phyloP scores from a whole-genome alignment of 2,888 invertebrate genomes.

The Listrodromus nycthemerus region DNA sequence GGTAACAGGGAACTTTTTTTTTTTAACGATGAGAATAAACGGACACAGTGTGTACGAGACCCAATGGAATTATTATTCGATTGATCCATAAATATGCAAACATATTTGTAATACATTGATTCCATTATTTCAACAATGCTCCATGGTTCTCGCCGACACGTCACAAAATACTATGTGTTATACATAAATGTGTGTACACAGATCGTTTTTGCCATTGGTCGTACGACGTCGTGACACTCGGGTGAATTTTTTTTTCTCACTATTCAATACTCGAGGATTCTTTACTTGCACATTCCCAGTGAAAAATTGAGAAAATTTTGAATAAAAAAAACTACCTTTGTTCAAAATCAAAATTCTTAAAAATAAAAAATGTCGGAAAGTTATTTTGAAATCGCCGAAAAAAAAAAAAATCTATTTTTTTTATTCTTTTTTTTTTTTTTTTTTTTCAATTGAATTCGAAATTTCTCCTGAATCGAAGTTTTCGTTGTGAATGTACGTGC shows the following conservation, averaged over 20 bases:
- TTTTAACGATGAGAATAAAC: slow-evolving; percentile 54
- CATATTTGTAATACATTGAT: background rate
- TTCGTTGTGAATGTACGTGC: no score
- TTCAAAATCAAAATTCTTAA: no score
- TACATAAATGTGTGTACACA: slow-evolving; percentile 44
- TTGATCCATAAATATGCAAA: background rate
- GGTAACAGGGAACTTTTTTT: slow-evolving; percentile 7
- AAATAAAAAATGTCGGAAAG: no score
- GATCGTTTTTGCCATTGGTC: slow-evolving; percentile 34
- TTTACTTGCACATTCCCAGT: no score
- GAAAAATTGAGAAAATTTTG: background rate
- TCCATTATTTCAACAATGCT: slow-evolving; percentile 3
- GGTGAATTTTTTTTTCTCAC: slow-evolving; percentile 7
- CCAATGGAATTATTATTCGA: slow-evolving; percentile 21
- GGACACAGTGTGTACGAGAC: slow-evolving; percentile 56
- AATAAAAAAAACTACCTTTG: no score
- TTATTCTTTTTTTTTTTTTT: no score
- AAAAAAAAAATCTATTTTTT: no score
- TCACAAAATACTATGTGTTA: slow-evolving; percentile 53
- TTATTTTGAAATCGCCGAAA: no score
- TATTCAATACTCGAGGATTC: background rate
- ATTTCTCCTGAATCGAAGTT: no score
- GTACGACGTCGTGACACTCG: slow-evolving; percentile 31
- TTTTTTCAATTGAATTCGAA: no score
- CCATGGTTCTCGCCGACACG: slow-evolving; percentile 39